Evolutionary conservation across 2,888 invertebrate species (phyloP), one percentile per base, ranked within the genome.

Genomic region (Salticus scenicus): DNA sequence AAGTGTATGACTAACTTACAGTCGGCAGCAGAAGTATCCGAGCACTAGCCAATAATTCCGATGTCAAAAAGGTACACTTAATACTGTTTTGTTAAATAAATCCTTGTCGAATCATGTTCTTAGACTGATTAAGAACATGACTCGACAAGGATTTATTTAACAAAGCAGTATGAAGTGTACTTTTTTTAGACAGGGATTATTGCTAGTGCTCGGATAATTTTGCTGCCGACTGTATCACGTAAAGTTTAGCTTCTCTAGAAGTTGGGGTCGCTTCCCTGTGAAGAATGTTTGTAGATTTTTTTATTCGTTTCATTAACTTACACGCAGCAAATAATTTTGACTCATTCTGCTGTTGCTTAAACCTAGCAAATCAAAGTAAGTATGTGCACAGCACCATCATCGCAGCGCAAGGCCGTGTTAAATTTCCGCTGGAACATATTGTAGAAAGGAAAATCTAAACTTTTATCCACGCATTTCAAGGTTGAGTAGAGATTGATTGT

Each of bases 301-400:
- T 24, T 57, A 24, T 24, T 57, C 24, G 20, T 57, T 57, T 24
- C 57, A 57, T 57, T 57, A 57, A 24, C 20, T 57, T 57, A 57
- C 24, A 57, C 57, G 57, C 57, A 57, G 57, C 24, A 57, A 57
- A 57, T 57, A 57, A 57, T 57, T 57, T 66, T 74, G 70, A 71
- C 63, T 78, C 78, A 78, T 57, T 70, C 63, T 57, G 63, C 63
- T 78, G 20, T 77, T 77, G 77, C 69, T 77, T 77, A 69, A 77
- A 77, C 76, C 51, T 69, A 77, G 78, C 78, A 78, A 78, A 78
- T 78, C 78, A 78, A 70, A 78, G 27, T 70, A 70, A 78, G 70
- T 70, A 78, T 78, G 70, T 71, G 57, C 63, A 71, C 71, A 70
- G 41, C 78, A 78, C 77, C 30, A 27, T 70, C 37, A 37, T 69